phyloP scores from a whole-genome alignment of 2,797 vertebrate genomes.

The Lepidocolaptes lacrymiger region DNA sequence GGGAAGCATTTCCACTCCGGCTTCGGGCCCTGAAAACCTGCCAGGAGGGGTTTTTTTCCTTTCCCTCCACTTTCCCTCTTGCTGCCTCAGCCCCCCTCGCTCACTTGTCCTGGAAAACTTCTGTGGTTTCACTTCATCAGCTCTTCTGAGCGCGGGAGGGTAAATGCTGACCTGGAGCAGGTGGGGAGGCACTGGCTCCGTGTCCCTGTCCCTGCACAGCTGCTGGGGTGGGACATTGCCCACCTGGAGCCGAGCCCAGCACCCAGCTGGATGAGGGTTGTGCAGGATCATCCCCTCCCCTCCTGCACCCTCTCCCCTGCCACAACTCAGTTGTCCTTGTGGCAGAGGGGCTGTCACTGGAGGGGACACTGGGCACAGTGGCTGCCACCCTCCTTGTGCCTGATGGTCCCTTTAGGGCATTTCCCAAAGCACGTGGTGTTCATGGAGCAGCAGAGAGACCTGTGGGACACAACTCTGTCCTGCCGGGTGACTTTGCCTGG shows the following conservation, averaged over 20 bases:
- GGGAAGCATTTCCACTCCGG: slow-evolving; percentile 56
- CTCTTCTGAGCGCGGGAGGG: rapidly evolving
- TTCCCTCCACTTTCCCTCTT: not conserved
- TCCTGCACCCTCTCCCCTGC: not conserved
- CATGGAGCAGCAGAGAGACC: rapidly evolving
- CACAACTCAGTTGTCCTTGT: rapidly evolving
- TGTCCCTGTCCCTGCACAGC: not conserved
- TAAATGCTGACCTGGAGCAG: not conserved
- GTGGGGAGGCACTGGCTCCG: not conserved
- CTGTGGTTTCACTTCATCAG: not conserved
- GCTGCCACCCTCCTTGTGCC: not conserved
- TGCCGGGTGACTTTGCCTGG: rapidly evolving
- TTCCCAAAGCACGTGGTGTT: rapidly evolving
- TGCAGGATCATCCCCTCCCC: not conserved
- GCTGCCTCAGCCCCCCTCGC: not conserved
- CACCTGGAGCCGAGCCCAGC: rapidly evolving
- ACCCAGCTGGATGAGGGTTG: rapidly evolving
- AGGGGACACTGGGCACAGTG: rapidly evolving
- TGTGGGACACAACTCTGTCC: rapidly evolving
- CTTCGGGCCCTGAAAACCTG: slow-evolving; percentile 38
- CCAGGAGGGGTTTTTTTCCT: slow-evolving; percentile 4
- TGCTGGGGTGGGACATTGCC: not conserved
- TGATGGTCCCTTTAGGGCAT: not conserved
- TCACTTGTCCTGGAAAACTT: not conserved
- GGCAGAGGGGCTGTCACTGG: not conserved